phyloP scores from a whole-genome alignment of 2,888 invertebrate genomes.

The Tyria jacobaeae region DNA sequence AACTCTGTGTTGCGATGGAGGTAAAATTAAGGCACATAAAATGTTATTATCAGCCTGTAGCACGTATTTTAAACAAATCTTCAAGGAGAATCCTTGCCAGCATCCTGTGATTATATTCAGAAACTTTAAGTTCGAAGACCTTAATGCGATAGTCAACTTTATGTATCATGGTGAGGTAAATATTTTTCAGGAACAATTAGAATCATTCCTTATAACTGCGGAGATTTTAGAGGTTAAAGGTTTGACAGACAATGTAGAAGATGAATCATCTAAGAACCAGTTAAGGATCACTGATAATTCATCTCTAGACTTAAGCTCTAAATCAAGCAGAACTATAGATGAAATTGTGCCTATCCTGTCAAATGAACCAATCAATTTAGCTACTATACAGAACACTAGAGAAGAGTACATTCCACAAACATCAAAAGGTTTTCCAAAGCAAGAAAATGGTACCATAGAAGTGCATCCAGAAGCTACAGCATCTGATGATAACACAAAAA shows the following conservation, averaged over 20 bases:
- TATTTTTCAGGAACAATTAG: conserved; percentile 92
- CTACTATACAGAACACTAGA: conserved; percentile 71
- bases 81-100: conserved; percentile 92
- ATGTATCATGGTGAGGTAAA: conserved; percentile 95
- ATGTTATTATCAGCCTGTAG: conserved; percentile 95
- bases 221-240: conserved; percentile 92
- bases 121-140: conserved; percentile 92
- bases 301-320: conserved; percentile 80
- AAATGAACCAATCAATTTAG: conserved; percentile 82
- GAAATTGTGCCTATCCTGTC: conserved; percentile 65
- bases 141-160: conserved; percentile 92
- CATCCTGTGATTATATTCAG: conserved; percentile 94
- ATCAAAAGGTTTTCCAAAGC: conserved; percentile 53
- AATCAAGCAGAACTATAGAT: conserved; percentile 67
- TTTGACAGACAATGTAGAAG: conserved; percentile 88
- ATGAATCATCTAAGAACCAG: conserved; percentile 73
- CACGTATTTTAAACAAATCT: conserved; percentile 91
- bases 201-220: conserved; percentile 92
- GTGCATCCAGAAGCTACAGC: conserved; percentile 52
- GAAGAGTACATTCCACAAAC: conserved; percentile 75
- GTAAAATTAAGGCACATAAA: conserved; percentile 94
- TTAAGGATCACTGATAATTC: conserved; percentile 69
- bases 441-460: conserved; percentile 64
- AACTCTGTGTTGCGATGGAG: conserved; percentile 94
- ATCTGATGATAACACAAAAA: conserved; percentile 59